These are phyloP conservation scores for Trinorchestia longiramus DNA, from an alignment of 1,140 invertebrate species.

Conservation along the genomic window DNA sequence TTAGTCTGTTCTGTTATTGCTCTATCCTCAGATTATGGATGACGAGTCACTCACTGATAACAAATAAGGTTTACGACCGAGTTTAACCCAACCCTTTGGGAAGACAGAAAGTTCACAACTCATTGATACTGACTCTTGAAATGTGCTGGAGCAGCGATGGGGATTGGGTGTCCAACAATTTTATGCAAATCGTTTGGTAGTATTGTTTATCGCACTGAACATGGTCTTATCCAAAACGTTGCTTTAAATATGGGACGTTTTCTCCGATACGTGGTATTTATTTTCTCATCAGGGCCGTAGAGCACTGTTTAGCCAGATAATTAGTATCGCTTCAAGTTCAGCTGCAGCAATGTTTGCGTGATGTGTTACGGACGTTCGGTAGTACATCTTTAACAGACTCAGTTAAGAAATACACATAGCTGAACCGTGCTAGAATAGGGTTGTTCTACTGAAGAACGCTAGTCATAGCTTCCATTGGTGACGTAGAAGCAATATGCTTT, in stretches of 20 bases:
- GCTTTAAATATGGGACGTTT: not conserved
- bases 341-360: not conserved
- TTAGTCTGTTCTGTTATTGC: conserved; percentile 9
- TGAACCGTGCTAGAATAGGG: not conserved
- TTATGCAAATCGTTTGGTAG: not conserved
- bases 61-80: conserved; percentile 13
- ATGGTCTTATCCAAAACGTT: not conserved
- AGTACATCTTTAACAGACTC: not conserved
- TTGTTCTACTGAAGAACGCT: not conserved
- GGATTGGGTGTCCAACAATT: not conserved
- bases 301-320: not conserved
- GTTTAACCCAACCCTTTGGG: not conserved
- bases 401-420: not conserved
- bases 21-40: not conserved
- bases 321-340: not conserved
- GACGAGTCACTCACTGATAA: not conserved
- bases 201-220: not conserved
- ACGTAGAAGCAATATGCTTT: not conserved
- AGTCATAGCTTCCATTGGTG: not conserved
- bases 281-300: not conserved
- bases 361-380: not conserved
- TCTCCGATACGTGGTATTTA: not conserved
- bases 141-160: not conserved
- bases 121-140: conserved; percentile 8
- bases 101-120: conserved; percentile 8